Evolutionary conservation across 2,888 invertebrate species (phyloP).

Genomic region (Eustalomyia histrio): DNA sequence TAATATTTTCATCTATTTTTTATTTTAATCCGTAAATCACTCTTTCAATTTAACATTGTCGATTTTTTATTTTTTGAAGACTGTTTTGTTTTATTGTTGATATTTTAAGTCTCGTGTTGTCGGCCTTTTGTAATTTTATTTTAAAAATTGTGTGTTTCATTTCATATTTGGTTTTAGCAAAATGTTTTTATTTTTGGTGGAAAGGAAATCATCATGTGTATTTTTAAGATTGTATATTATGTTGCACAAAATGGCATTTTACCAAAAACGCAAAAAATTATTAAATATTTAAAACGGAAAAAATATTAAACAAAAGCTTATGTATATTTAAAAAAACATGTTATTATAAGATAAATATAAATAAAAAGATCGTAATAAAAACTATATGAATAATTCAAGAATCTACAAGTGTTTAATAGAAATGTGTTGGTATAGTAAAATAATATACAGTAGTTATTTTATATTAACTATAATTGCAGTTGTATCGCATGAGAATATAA

Average conservation of each 20-base stretch:
- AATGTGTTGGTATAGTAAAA: no score
- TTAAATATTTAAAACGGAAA: constrained; percentile 57
- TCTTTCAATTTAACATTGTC: background rate
- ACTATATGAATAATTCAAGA: background rate
- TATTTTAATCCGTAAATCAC: constrained; percentile 5
- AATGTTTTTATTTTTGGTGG: constrained; percentile 15
- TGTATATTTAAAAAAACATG: constrained; percentile 1
- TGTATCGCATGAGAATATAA: no score
- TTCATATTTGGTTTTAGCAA: constrained; percentile 26
- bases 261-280: constrained; percentile 74
- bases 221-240: constrained; percentile 29
- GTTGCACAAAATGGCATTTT: constrained; percentile 71
- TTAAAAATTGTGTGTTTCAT: constrained; percentile 26
- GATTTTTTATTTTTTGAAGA: constrained; percentile 3
- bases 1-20: no score
- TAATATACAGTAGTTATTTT: no score
- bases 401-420: background rate
- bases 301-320: constrained; percentile 9
- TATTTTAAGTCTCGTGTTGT: constrained; percentile 51
- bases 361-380: background rate
- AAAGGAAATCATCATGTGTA: constrained; percentile 49
- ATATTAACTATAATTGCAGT: no score
- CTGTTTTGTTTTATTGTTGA: constrained; percentile 7
- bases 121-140: constrained; percentile 28
- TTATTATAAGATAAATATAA: constrained; percentile 14